A percentile compares a stretch with the other conserved stretches of the same genome.
phyloP scores from a whole-genome alignment of 30 jellyfish, hydroid and myxozoan genomes.

The Sanderia malayensis region DNA sequence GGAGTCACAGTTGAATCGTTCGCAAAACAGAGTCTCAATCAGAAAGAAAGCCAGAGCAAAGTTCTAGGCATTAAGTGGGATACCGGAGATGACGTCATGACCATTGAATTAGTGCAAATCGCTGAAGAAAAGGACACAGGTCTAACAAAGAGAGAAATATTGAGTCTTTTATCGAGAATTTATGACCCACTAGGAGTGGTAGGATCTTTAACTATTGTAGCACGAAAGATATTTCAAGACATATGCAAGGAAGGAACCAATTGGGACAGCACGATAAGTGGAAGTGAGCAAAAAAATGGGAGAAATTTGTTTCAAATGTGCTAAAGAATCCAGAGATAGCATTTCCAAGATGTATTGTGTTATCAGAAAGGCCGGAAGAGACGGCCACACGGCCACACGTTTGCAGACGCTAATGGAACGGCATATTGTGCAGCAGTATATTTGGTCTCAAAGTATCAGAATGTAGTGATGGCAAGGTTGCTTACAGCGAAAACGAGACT shows the following conservation, averaged over 20 bases:
- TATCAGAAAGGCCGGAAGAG: not conserved
- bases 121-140: not conserved
- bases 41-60: not conserved
- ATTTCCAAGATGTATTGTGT: not conserved
- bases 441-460: not conserved
- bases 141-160: not conserved
- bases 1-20: not conserved
- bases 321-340: not conserved
- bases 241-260: not conserved
- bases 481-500: not conserved
- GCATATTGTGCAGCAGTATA: not conserved
- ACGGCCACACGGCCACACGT: not conserved
- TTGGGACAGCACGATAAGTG: not conserved
- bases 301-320: not conserved
- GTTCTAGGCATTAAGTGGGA: not conserved
- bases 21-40: not conserved
- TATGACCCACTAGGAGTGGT: not conserved
- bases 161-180: not conserved
- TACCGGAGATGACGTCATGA: not conserved
- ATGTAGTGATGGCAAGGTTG: not conserved
- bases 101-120: not conserved
- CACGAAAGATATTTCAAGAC: not conserved
- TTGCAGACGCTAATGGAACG: not conserved
- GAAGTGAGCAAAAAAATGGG: not conserved
- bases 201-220: not conserved